Evolutionary conservation across 2,888 invertebrate species (phyloP), one percentile per base, ranked within the genome.

Genomic region (Cryptus armator): DNA sequence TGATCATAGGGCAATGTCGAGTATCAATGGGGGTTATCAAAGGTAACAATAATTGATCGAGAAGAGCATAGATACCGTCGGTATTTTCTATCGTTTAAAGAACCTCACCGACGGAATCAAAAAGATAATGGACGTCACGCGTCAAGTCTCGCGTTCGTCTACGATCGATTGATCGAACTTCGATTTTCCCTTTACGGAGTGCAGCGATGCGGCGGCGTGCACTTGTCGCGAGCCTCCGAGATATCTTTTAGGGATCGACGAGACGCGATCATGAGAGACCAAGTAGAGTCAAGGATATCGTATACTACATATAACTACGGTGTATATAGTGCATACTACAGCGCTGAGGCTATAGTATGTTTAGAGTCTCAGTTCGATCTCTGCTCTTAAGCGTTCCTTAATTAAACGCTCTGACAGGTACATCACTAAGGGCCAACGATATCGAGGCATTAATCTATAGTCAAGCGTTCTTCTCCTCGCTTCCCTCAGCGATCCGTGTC

Each of bases 331-430:
- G 48, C 48, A 48, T 12, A 12, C 14, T 48, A 14, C 2, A 48
- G n/a, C 4, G n/a, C n/a, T 48, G 3, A 12, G 3, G n/a, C 10
- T 74, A 64, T 64, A 16, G 24, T 29, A 24, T 29, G 59, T 29
- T 12, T 43, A 59, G 6, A 67, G 16, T 64, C 64, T 44, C 67
- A 76, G 59, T 4, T 62, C 64, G 46, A 84, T 83, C 89, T 88
- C 87, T 87, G 87, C 87, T 88, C 87, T 89, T 87, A 89, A 90
- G 89, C 68, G 90, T 91, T 90, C 92, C 89, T 92, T 92, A 92
- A 92, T 92, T 92, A 92, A 92, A 91, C 90, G 90, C 84, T 88
- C 89, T 90, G 92, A 92, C 92, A 92, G 92, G 89, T 92, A 92
- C 92, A 91, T 91, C 90, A 90, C 91, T 90, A 89, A 91, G 90